These are phyloP conservation scores for Latrodectus elegans DNA, from an alignment of 2,888 invertebrate species.

Conservation along the genomic window DNA sequence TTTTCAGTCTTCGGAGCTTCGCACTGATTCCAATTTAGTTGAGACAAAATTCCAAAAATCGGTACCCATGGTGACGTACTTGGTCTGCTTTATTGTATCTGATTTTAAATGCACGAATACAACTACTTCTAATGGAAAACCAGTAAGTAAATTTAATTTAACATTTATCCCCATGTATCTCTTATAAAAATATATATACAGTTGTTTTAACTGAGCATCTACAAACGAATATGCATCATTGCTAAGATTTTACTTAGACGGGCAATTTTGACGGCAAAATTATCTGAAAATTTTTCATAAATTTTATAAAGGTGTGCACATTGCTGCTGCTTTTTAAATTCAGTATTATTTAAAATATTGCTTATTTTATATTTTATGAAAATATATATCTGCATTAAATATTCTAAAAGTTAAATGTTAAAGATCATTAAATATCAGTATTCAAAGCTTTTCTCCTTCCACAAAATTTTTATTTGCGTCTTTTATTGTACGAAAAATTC, in stretches of 20 bases:
- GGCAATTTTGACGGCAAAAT: too few species aligned
- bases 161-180: background rate
- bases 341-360: too few species aligned
- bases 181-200: background rate
- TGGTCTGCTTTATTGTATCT: slow-evolving; percentile 93
- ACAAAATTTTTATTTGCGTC: too few species aligned
- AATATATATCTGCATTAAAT: background rate
- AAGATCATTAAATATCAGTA: too few species aligned
- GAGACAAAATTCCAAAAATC: slow-evolving; percentile 83
- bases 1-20: slow-evolving; percentile 6
- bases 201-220: background rate
- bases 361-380: background rate
- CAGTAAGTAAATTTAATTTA: slow-evolving; percentile 26
- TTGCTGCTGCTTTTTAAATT: too few species aligned
- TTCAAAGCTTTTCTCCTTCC: too few species aligned
- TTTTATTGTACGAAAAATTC: too few species aligned
- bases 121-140: slow-evolving; percentile 79
- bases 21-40: slow-evolving; percentile 7
- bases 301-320: too few species aligned
- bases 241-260: too few species aligned
- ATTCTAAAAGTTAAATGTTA: too few species aligned
- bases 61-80: slow-evolving; percentile 94
- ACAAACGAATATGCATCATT: too few species aligned
- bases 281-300: too few species aligned
- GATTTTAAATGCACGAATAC: slow-evolving; percentile 81